Evolutionary conservation across 2,888 invertebrate genomes (phyloP).

Genomic region (Stenichneumon culpator): DNA sequence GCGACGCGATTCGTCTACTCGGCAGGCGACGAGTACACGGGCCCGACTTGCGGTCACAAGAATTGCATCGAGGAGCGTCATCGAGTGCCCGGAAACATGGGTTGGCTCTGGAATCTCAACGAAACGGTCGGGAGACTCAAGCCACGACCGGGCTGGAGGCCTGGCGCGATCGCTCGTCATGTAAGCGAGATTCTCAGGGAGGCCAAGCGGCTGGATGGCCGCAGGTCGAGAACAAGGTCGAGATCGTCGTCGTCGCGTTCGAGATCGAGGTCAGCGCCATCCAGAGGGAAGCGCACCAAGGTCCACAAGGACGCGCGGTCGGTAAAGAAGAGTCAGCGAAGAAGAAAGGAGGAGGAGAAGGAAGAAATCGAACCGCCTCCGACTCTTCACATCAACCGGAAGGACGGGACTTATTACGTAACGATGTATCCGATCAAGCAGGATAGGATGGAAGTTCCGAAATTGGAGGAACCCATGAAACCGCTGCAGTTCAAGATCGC

Average conservation of each 20-base stretch:
- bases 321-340: constrained; percentile 66
- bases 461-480: constrained; percentile 79
- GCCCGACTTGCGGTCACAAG: constrained; percentile 78
- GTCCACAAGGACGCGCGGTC: constrained; percentile 64
- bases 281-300: constrained; percentile 53
- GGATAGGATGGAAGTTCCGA: constrained; percentile 74
- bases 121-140: constrained; percentile 73
- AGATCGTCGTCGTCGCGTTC: constrained; percentile 55
- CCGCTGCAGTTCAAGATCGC: constrained; percentile 83
- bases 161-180: constrained; percentile 79
- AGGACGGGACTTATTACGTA: constrained; percentile 83
- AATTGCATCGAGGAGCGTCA: constrained; percentile 75
- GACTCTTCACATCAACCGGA: constrained; percentile 81
- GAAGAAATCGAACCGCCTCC: constrained; percentile 78
- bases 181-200: constrained; percentile 73
- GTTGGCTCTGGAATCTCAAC: constrained; percentile 81
- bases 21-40: constrained; percentile 78
- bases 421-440: constrained; percentile 84
- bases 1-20: constrained; percentile 78
- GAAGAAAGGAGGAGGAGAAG: constrained; percentile 67
- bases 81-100: constrained; percentile 82
- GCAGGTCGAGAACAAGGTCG: constrained; percentile 60
- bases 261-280: constrained; percentile 59
- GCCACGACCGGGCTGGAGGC: constrained; percentile 81
- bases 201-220: constrained; percentile 64